Evolutionary conservation across 2,797 vertebrate genomes (phyloP).

Genomic region (Mus caroli): DNA sequence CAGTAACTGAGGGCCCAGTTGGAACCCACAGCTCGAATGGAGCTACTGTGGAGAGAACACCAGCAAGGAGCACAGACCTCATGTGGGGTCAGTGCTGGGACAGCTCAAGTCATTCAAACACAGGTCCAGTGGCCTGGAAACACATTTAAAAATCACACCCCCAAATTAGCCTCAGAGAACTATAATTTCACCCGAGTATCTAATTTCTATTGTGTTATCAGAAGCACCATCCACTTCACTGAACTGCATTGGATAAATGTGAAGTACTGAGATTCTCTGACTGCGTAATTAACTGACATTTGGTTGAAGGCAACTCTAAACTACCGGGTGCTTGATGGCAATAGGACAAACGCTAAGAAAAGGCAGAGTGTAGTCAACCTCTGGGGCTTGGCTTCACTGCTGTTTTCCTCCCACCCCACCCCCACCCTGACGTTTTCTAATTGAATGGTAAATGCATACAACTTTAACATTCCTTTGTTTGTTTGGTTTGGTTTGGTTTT

Average conservation of each 20-base stretch:
- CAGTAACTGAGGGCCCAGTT: not conserved
- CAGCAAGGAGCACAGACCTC: not conserved
- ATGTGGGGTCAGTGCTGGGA: too few relatives aligned
- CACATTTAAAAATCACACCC: not conserved
- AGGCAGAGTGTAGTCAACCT: not conserved
- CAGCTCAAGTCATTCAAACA: not conserved
- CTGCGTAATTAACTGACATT: not conserved
- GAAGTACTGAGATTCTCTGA: not conserved
- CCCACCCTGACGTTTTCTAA: not conserved
- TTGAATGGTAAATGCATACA: not conserved
- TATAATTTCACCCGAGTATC: conserved; percentile 59
- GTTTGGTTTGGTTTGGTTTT: too few relatives aligned
- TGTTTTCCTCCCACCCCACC: not conserved
- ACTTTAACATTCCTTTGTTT: not conserved
- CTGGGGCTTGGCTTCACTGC: not conserved
- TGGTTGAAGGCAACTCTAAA: conserved; percentile 19
- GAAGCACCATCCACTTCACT: not conserved
- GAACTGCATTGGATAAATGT: not conserved
- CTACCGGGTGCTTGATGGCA: not conserved
- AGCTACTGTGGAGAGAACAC: not conserved
- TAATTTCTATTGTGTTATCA: conserved; percentile 23
- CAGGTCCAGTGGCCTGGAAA: not conserved
- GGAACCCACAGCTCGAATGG: not conserved
- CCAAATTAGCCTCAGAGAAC: conserved; percentile 17
- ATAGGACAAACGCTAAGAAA: not conserved